A percentile compares a stretch with the other conserved stretches of the same genome.
phyloP scores from a whole-genome alignment of 2,888 invertebrate species.

The Stenolophus ochropezus region DNA sequence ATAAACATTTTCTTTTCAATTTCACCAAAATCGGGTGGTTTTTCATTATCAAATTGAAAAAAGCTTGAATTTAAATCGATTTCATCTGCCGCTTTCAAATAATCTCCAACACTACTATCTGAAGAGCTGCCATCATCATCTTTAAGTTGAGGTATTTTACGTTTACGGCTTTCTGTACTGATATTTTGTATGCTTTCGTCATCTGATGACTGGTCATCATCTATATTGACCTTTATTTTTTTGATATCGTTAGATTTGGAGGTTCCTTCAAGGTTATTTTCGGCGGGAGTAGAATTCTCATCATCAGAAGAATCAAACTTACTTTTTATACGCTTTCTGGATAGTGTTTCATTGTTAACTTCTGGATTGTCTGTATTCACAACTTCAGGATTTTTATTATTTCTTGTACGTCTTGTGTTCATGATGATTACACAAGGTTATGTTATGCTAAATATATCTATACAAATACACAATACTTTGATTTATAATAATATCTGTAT shows the following conservation, averaged over 20 bases:
- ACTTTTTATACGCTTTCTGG: constrained; percentile 17
- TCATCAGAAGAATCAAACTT: constrained; percentile 45
- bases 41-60: constrained; percentile 68
- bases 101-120: constrained; percentile 75
- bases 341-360: not conserved
- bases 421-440: constrained; percentile 1
- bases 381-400: not conserved
- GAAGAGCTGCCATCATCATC: constrained; percentile 68
- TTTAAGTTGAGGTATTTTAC: constrained; percentile 6
- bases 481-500: not conserved
- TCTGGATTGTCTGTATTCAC: not conserved
- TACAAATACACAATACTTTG: not conserved
- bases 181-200: not conserved
- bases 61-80: constrained; percentile 76
- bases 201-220: constrained; percentile 27
- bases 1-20: constrained; percentile 70
- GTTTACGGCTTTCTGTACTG: constrained; percentile 4
- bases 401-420: constrained; percentile 16
- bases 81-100: constrained; percentile 75
- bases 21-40: constrained; percentile 65
- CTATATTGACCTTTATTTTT: not conserved
- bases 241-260: not conserved
- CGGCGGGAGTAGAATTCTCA: constrained; percentile 7
- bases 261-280: not conserved
- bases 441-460: not conserved